These are phyloP conservation scores for Chouioia cunea DNA, from an alignment of 2,888 invertebrate genomes.

Conservation along the genomic window DNA sequence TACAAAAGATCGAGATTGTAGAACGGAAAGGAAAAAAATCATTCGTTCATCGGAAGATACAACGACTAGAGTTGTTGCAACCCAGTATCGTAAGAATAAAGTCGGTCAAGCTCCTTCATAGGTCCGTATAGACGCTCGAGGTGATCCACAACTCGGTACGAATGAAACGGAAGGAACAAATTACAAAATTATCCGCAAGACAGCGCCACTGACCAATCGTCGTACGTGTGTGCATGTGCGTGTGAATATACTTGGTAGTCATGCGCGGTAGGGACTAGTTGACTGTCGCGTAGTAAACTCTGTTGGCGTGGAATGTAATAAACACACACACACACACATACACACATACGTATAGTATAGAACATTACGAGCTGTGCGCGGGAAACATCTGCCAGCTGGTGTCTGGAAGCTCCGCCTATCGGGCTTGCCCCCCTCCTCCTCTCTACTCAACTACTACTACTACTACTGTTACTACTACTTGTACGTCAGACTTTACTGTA, in stretches of 20 bases:
- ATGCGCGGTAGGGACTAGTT: slow-evolving; percentile 27
- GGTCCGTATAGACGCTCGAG: too few relatives aligned
- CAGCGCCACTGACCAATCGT: too few relatives aligned
- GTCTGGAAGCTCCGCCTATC: slow-evolving; percentile 40
- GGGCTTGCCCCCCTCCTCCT: slow-evolving; percentile 28
- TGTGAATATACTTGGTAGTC: too few relatives aligned
- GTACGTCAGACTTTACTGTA: too few relatives aligned
- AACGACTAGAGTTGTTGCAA: too few relatives aligned
- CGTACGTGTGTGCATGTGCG: background rate
- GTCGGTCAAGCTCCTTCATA: background rate
- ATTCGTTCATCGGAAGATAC: too few relatives aligned
- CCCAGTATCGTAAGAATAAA: too few relatives aligned
- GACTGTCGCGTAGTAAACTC: slow-evolving; percentile 35
- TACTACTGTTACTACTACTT: slow-evolving; percentile 4
- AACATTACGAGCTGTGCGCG: slow-evolving; percentile 22
- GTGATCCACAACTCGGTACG: too few relatives aligned
- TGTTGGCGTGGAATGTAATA: slow-evolving; percentile 28
- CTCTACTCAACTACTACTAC: background rate
- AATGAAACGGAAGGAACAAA: too few relatives aligned
- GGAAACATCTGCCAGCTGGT: slow-evolving; percentile 49
- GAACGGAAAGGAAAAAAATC: too few relatives aligned
- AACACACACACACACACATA: background rate
- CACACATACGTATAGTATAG: background rate
- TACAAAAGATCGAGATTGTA: too few relatives aligned
- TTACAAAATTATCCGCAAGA: too few relatives aligned